Evolutionary conservation across 2,113 vertebrate species (phyloP), one percentile per base, ranked within the genome.

Genomic region (Xiphophorus couchianus): DNA sequence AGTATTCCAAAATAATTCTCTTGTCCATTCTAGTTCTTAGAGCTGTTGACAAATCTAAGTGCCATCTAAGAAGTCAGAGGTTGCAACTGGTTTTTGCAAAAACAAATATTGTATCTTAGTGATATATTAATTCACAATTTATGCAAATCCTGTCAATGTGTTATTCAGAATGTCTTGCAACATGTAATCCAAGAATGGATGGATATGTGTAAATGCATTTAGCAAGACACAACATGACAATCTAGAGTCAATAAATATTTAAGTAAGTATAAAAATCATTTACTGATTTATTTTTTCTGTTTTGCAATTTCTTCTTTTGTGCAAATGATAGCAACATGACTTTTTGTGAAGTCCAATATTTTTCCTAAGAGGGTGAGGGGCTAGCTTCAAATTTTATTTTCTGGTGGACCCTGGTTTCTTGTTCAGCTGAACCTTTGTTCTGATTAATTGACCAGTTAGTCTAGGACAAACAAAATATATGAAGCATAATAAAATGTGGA

Each of bases 391-490:
- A 58, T n/a, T 1, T 6, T 10, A 10, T 11, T 58, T n/a, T 58
- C 51, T n/a, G 2, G 6, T 58, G 22, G 7, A n/a, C 2, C 9
- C 1, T n/a, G 51, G 22, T 58, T 25, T 58, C 22, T 58, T 58
- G 2, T 58, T n/a, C 25, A 58, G 51, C 25, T 11, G 19, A 58
- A 58, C 17, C 15, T 11, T 48, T 17, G 44, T 19, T 48, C 44
- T 48, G 44, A 6, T 48, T 19, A 1, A 48, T 5, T 19, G 17
- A 19, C 17, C 44, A 48, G 44, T 48, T 48, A 48, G 44, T 48
- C n/a, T 35, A 25, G 64, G 19, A 62, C 62, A 31, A 48, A 82
- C 71, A 79, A 67, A 85, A 74, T 44, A 78, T 25, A 72, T 58
- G 51, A 64, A 74, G 70, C 19, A 70, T 33, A 39, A 62, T 22